Evolutionary conservation across 2,113 vertebrate species (phyloP).

Genomic region (Balaeniceps rex): DNA sequence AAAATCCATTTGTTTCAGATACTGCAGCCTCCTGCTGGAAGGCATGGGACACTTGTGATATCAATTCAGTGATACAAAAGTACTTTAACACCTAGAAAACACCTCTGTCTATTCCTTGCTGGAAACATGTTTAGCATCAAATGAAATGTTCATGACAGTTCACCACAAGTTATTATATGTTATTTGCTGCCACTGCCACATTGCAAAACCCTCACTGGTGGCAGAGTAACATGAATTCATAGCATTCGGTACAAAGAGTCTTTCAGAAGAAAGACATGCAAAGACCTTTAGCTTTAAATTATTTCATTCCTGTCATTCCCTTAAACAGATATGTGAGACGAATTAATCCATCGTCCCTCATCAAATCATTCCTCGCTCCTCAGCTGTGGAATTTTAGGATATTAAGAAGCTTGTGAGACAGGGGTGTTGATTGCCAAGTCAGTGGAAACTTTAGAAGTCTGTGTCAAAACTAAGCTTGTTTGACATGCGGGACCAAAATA

Average conservation of each 20-base stretch:
- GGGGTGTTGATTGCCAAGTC: slow-evolving; percentile 63
- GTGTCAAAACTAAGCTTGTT: slow-evolving; percentile 64
- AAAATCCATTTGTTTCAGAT: not conserved
- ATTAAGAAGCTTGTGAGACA: slow-evolving; percentile 61
- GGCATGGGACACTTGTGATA: not conserved
- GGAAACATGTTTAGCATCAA: slow-evolving; percentile 69
- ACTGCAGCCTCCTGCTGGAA: not conserved
- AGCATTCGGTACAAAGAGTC: slow-evolving; percentile 67
- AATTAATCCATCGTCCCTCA: slow-evolving; percentile 21
- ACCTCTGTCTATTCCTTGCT: slow-evolving; percentile 27
- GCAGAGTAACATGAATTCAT: slow-evolving; percentile 58
- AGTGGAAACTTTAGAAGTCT: slow-evolving; percentile 67
- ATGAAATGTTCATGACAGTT: slow-evolving; percentile 73
- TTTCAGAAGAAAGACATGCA: slow-evolving; percentile 59
- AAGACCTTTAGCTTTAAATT: slow-evolving; percentile 51
- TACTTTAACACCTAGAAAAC: slow-evolving; percentile 15
- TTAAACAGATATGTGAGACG: slow-evolving; percentile 57
- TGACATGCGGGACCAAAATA: slow-evolving; percentile 59
- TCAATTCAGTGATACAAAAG: not conserved
- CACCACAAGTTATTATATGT: slow-evolving; percentile 70
- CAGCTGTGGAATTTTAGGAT: slow-evolving; percentile 66
- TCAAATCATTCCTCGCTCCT: slow-evolving; percentile 63
- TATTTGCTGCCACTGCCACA: slow-evolving; percentile 67
- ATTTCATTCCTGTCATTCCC: slow-evolving; percentile 66
- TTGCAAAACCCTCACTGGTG: slow-evolving; percentile 62